Conservation (phyloP, 2,797 vertebrate genomes). For the Anguilla pacifica region DNA sequence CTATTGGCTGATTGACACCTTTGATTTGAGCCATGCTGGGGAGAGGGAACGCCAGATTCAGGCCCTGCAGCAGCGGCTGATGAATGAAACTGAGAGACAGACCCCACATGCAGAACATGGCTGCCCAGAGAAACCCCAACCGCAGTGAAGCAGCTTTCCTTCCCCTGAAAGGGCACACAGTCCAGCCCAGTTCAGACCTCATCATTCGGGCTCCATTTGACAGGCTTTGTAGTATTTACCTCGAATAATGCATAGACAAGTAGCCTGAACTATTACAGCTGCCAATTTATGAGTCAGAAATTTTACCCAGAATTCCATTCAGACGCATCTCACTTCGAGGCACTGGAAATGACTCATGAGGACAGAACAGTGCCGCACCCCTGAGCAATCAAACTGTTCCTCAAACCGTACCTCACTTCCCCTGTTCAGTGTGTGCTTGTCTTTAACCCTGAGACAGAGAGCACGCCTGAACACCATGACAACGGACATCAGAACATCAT, state of each 20-base stretch:
- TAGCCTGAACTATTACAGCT: neutral
- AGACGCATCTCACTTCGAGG: neutral
- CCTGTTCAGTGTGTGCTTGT: neutral
- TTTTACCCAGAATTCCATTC: neutral
- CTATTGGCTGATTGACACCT: neutral
- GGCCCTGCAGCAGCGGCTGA: no score
- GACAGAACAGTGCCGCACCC: neutral
- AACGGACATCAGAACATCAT: no score
- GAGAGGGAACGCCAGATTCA: neutral
- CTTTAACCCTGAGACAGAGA: no score
- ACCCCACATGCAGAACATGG: no score
- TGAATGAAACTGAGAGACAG: no score
- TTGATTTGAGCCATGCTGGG: neutral
- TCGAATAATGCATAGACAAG: neutral
- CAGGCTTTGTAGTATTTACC: no score
- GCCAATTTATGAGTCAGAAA: neutral
- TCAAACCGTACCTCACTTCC: neutral
- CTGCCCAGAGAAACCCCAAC: no score
- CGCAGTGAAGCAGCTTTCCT: no score
- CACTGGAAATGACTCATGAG: neutral
- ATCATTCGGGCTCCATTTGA: no score
- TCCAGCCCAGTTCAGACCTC: no score
- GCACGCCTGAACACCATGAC: no score
- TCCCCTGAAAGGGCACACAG: no score
- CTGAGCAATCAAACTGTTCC: neutral